A percentile compares a stretch with the other conserved stretches of the same genome.
phyloP scores from a whole-genome alignment of 2,113 vertebrate genomes.

The Anseranas semipalmata region DNA sequence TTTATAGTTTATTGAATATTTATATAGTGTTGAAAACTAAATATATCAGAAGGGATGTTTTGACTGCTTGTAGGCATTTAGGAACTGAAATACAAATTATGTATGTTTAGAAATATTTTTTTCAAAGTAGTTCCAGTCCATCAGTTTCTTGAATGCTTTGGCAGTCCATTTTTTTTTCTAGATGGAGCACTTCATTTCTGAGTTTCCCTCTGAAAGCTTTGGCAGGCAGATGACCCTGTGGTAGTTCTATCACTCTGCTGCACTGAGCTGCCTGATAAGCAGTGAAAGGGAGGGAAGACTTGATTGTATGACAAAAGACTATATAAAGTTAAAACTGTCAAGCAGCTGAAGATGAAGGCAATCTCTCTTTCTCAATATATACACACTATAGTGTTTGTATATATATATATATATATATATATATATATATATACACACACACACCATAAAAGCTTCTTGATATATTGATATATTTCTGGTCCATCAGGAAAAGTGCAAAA shows the following conservation, averaged over 20 bases:
- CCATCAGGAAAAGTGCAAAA: not conserved
- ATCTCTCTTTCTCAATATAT: not conserved
- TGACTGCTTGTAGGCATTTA: not conserved
- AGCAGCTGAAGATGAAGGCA: not conserved
- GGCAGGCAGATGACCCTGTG: not conserved
- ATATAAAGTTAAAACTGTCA: not conserved
- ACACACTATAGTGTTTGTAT: not conserved
- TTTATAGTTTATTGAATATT: not conserved
- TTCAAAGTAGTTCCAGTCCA: not conserved
- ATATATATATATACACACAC: not conserved
- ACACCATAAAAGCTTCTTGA: not conserved
- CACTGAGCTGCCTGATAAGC: not conserved
- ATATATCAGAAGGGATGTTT: not conserved
- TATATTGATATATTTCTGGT: not conserved
- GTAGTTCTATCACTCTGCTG: not conserved
- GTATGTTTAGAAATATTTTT: not conserved
- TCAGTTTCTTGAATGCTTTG: not conserved
- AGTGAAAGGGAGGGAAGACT: not conserved
- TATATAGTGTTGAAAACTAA: not conserved
- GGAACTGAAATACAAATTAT: not conserved
- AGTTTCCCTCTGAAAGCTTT: conserved; percentile 25
- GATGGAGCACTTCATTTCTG: conserved; percentile 11
- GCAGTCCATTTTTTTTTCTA: conserved; percentile 41
- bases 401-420: not conserved
- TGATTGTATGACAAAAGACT: conserved; percentile 41